phyloP scores from a whole-genome alignment of 2,888 invertebrate genomes.

The Blomia tropicalis region DNA sequence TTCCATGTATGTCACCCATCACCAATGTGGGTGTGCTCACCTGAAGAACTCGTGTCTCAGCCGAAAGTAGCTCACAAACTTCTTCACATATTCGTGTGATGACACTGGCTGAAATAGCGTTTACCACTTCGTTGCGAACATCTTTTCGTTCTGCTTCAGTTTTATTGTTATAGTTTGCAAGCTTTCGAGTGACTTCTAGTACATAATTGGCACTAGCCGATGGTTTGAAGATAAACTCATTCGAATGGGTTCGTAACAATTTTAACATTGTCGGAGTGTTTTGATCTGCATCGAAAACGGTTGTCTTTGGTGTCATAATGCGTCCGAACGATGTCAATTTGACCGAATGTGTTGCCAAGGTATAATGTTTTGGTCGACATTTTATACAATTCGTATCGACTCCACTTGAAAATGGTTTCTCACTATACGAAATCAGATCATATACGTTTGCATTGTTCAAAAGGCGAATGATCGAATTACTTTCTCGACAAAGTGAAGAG shows the following conservation, averaged over 20 bases:
- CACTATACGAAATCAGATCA: too few relatives aligned
- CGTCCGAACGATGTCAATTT: slow-evolving; percentile 44
- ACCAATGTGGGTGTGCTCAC: slow-evolving; percentile 45
- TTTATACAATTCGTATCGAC: slow-evolving; percentile 14
- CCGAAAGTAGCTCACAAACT: slow-evolving; percentile 40
- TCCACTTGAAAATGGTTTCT: too few relatives aligned
- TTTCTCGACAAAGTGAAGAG: slow-evolving; percentile 48
- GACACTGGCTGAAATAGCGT: slow-evolving; percentile 32
- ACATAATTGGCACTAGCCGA: slow-evolving; percentile 15
- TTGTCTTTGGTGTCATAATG: slow-evolving; percentile 34
- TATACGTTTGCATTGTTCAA: slow-evolving; percentile 19
- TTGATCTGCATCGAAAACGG: slow-evolving; percentile 2
- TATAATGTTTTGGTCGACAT: slow-evolving; percentile 25
- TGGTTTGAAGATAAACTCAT: neutral
- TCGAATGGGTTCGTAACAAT: slow-evolving; percentile 26
- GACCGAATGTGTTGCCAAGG: slow-evolving; percentile 44
- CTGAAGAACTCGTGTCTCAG: slow-evolving; percentile 43
- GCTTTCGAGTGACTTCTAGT: slow-evolving; percentile 12
- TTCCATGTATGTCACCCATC: slow-evolving; percentile 58
- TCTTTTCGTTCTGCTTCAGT: neutral
- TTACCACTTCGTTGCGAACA: slow-evolving; percentile 33
- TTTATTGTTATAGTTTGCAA: neutral
- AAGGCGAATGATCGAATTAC: slow-evolving; percentile 34
- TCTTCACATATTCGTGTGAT: slow-evolving; percentile 42
- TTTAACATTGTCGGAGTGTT: neutral